Base-by-base conservation (phyloP, 2,797 vertebrate species). In the Gobio occitaniae region DNA sequence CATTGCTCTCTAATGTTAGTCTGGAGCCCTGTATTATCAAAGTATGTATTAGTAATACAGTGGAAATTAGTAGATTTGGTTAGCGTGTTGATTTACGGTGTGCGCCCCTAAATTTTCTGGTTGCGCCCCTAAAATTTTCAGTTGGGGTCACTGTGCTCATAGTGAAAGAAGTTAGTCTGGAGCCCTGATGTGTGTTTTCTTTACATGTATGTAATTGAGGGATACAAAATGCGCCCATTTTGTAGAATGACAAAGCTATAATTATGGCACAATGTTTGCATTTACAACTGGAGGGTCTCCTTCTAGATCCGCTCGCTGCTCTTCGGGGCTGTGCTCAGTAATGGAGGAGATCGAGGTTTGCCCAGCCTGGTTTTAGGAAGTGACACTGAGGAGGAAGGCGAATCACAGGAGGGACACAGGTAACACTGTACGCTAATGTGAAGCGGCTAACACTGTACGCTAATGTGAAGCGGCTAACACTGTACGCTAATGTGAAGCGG, bases 241-340 rank as follows among this genome's bases (percentile, higher is more conserved):
- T 21, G 29, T 36, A 11, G 16, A 75, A 19, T 32, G 25, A 66
- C 6, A 25, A 50, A 50, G 16, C 17, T 66, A 21, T 6, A 32
- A 2, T 21, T 79, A 48, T 17, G 6, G 48, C 17, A 50, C 15
- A 44, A 48, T 68, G 16, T 50, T 68, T 68, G 17, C 25, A 52
- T 68, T 80, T 50, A 50, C 6, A 68, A 32, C 6, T 5, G 2
- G 7, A 10, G 13, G 68, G 10, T 54, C 15, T 78, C 82, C 84
- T 89, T 90, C 65, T 89, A 99, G 97, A 93, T 97, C 83, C 95
- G 93, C 80, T 96, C 94, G 38, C 90, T 97, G 8, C 96, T 99
- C 89, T 99, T 98, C 83, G 95, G 95, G 88, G 96, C 96, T 0
- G 54, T 97, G 89, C 96, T 93, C 29, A 84, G 87, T 41, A 86